Conservation (phyloP, 37 sponge, comb jelly and placozoan genomes). For the Diacarnus erythraeanus region DNA sequence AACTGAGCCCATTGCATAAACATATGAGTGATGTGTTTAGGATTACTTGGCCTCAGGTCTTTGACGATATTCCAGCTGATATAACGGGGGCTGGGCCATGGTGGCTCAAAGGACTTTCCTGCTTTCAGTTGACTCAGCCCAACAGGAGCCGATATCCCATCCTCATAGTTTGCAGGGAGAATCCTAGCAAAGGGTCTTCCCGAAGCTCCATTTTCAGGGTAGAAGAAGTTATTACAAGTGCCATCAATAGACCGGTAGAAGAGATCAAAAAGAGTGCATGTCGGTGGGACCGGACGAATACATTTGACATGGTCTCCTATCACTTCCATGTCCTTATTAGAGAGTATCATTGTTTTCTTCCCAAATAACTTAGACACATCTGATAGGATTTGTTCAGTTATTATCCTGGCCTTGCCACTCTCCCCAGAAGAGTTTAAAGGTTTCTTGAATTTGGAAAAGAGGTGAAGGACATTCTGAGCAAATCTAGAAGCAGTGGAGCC, state of each 20-base stretch:
- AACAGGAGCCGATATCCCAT: slow-evolving; percentile 46
- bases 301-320: slow-evolving; percentile 22
- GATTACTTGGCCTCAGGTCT: background rate
- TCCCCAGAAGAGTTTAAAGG: background rate
- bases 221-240: slow-evolving; percentile 85
- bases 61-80: slow-evolving; percentile 60
- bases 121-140: slow-evolving; percentile 19
- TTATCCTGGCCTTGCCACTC: slow-evolving; percentile 20
- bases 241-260: slow-evolving; percentile 77
- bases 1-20: slow-evolving; percentile 89
- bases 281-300: background rate
- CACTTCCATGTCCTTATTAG: background rate
- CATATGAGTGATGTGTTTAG: slow-evolving; percentile 45
- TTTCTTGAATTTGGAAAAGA: background rate
- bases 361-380: background rate
- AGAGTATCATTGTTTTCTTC: background rate
- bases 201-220: slow-evolving; percentile 60
- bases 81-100: slow-evolving; percentile 70
- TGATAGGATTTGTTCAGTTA: slow-evolving; percentile 12
- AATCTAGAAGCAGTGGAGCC: background rate
- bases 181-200: slow-evolving; percentile 37
- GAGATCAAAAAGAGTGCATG: slow-evolving; percentile 12
- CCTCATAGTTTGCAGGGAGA: slow-evolving; percentile 65
- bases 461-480: background rate
- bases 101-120: slow-evolving; percentile 25